Evolutionary conservation across 2,113 vertebrate species (phyloP).

Genomic region (Anhinga rufa): DNA sequence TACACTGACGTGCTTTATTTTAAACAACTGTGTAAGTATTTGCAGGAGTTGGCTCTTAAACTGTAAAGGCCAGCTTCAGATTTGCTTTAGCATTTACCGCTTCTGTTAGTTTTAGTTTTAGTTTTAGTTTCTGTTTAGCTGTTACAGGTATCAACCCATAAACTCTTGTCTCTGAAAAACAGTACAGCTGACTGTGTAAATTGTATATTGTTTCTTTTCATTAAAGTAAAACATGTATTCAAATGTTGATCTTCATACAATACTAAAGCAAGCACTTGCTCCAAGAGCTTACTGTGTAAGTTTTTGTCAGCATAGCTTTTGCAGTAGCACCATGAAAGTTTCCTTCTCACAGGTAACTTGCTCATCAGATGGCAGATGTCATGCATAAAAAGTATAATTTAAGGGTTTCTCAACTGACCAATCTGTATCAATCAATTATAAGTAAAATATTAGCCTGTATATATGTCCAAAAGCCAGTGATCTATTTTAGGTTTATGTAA

Average conservation of each 20-base stretch:
- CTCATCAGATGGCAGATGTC: background rate
- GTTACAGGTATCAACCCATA: background rate
- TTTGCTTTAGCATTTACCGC: background rate
- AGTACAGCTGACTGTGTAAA: background rate
- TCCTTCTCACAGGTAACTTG: background rate
- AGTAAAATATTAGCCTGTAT: background rate
- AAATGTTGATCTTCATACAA: background rate
- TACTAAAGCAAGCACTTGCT: background rate
- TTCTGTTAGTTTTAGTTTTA: background rate
- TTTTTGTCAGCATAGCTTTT: background rate
- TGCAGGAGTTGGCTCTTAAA: background rate
- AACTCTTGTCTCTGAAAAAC: background rate
- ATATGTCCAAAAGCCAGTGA: background rate
- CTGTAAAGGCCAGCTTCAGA: background rate
- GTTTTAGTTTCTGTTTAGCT: too few species aligned
- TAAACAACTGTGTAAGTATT: background rate
- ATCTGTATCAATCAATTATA: background rate
- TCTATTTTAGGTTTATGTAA: background rate
- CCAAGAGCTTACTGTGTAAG: background rate
- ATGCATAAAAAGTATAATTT: background rate
- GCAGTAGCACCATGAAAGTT: background rate
- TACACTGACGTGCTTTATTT: background rate
- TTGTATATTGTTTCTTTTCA: background rate
- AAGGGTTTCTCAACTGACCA: background rate
- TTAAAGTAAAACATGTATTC: background rate